Evolutionary conservation across 92 coral and sea anemone genomes (phyloP).

Genomic region (Palythoa grandiflora): DNA sequence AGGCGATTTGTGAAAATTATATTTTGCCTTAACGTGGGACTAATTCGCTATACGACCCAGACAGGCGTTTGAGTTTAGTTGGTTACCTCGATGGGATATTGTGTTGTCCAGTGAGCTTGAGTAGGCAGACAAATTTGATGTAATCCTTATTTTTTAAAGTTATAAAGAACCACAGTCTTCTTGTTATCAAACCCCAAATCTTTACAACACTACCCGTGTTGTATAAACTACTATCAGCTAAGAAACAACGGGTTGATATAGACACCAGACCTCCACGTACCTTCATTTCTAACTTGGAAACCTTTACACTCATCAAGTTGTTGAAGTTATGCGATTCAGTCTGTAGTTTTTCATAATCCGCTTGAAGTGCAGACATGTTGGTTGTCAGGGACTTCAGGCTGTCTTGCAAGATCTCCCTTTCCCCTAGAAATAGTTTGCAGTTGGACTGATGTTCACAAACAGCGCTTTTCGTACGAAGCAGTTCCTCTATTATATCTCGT

Average conservation of each 20-base stretch:
- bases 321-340: constrained; percentile 51
- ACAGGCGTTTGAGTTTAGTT: no score
- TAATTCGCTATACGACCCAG: no score
- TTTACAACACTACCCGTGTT: background rate
- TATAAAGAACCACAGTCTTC: no score
- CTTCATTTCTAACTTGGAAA: constrained; percentile 59
- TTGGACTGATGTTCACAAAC: constrained; percentile 58
- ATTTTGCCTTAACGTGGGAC: no score
- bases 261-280: background rate
- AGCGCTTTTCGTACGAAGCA: constrained; percentile 48
- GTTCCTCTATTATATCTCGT: constrained; percentile 38
- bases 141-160: no score
- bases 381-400: constrained; percentile 13
- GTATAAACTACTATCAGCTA: background rate
- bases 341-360: constrained; percentile 54
- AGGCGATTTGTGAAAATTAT: no score
- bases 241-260: background rate
- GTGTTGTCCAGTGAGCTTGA: no score
- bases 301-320: constrained; percentile 36
- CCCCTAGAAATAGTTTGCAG: constrained; percentile 43
- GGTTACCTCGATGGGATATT: no score
- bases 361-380: constrained; percentile 50
- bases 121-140: no score
- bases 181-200: background rate
- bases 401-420: constrained; percentile 51